Conservation (phyloP, 2,113 vertebrate species). For the Abramis brama region DNA sequence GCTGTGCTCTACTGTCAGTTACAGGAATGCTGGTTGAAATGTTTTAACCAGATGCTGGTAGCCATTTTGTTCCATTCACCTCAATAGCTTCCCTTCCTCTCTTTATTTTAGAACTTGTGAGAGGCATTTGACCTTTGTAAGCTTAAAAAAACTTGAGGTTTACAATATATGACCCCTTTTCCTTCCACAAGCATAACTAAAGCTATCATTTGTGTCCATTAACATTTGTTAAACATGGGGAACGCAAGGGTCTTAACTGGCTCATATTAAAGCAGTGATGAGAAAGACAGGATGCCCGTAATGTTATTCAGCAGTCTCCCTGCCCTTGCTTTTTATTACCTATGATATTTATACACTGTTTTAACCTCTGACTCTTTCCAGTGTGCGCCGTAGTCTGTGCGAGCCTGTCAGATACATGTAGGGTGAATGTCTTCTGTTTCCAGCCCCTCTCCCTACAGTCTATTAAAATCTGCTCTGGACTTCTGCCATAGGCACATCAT, state of each 20-base stretch:
- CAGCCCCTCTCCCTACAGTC: conserved; percentile 52
- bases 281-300: conserved; percentile 56
- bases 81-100: neutral
- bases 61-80: neutral
- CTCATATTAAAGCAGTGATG: conserved; percentile 57
- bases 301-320: conserved; percentile 42
- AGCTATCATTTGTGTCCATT: conserved; percentile 40
- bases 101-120: conserved; percentile 26
- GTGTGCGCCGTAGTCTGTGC: conserved; percentile 7
- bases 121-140: conserved; percentile 52
- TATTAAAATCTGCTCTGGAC: conserved; percentile 71
- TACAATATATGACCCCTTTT: conserved; percentile 51
- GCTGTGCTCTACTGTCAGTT: neutral
- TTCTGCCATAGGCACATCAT: conserved; percentile 69
- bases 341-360: conserved; percentile 52
- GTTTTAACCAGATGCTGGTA: conserved; percentile 6
- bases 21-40: conserved; percentile 8
- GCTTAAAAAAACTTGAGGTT: conserved; percentile 42
- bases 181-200: conserved; percentile 56
- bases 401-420: conserved; percentile 36
- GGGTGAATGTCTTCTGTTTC: conserved; percentile 56
- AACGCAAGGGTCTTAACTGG: conserved; percentile 21
- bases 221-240: conserved; percentile 27
- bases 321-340: conserved; percentile 57
- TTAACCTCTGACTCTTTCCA: conserved; percentile 47